Base-by-base conservation (phyloP, 2,797 vertebrate genomes). In the Spinus pinus region DNA sequence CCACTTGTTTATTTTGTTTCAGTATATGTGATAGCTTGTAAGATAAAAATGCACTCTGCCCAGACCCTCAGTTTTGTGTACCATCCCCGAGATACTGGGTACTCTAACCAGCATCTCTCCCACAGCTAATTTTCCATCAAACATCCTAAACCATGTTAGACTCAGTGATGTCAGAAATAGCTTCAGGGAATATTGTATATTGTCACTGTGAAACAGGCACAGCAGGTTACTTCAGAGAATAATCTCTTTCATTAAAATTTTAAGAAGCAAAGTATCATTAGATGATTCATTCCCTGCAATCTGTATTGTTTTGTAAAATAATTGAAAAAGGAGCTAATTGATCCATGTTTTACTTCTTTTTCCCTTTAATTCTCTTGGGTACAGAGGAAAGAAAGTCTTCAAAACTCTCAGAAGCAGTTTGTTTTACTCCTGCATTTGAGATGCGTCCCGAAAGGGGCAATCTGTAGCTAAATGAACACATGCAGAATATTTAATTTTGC, bases 241-340 rank as follows among this genome's bases (percentile, higher is more conserved):
- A 96, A 96, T 83, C 62, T 72, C 66, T 86, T 91, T 86, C 94
- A 95, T 86, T 91, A 91, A 71, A 83, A 75, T 91, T 93, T 95
- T 79, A 90, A 73, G 83, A 94, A 75, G 41, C 15, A 24, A 90
- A 94, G 69, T 90, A 94, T 79, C 70, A 75, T 87, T 79, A 96
- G 67, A 62, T 73, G 82, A 91, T 91, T 95, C 58, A 90, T 49
- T 81, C 90, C n/a, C 25, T 54, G n/a, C 56, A 91, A 81, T 61
- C 50, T 69, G 39, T 79, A 84, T 60, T 90, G 50, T 84, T 96
- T 86, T 33, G 66, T 81, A 84, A 90, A 96, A 75, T 86, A 95
- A 73, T 0, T 71, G 70, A 70, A 84, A 89, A 78, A 77, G 28
- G 31, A 84, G 14, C 60, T 88, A 9, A 88, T 18, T 93, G 81